phyloP scores from a whole-genome alignment of 2,888 invertebrate genomes.

The Watsonalla binaria region DNA sequence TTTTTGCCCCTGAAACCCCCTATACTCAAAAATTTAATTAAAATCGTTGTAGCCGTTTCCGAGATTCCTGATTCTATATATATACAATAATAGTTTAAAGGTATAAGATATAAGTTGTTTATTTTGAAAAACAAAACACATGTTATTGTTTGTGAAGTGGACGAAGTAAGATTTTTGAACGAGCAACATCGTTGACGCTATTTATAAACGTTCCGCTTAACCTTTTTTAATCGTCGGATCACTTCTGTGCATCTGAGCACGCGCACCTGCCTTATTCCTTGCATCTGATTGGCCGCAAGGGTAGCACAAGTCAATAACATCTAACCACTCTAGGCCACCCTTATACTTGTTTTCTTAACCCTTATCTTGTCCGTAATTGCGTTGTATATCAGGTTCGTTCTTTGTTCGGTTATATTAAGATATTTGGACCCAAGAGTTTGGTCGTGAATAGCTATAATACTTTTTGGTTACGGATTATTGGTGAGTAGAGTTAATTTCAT shows the following conservation, averaged over 20 bases:
- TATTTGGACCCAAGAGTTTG: neutral
- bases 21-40: too few relatives aligned
- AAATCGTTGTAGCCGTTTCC: too few relatives aligned
- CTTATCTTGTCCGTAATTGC: slow-evolving; percentile 35
- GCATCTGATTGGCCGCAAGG: slow-evolving; percentile 52
- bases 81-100: too few relatives aligned
- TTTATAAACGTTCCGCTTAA: slow-evolving; percentile 63
- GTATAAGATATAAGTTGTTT: too few relatives aligned
- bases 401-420: neutral
- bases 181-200: slow-evolving; percentile 65
- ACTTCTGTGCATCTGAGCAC: slow-evolving; percentile 45
- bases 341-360: slow-evolving; percentile 48
- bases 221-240: slow-evolving; percentile 33
- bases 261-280: slow-evolving; percentile 53
- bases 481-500: too few relatives aligned
- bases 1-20: too few relatives aligned
- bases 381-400: slow-evolving; percentile 12
- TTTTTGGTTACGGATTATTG: too few relatives aligned
- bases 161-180: slow-evolving; percentile 35
- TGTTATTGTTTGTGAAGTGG: too few relatives aligned
- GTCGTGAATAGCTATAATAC: neutral
- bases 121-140: too few relatives aligned
- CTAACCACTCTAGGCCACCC: slow-evolving; percentile 54
- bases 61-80: too few relatives aligned
- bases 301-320: slow-evolving; percentile 64